Evolutionary conservation across 1,140 invertebrate species (phyloP).

Genomic region (Polyergus mexicanus): DNA sequence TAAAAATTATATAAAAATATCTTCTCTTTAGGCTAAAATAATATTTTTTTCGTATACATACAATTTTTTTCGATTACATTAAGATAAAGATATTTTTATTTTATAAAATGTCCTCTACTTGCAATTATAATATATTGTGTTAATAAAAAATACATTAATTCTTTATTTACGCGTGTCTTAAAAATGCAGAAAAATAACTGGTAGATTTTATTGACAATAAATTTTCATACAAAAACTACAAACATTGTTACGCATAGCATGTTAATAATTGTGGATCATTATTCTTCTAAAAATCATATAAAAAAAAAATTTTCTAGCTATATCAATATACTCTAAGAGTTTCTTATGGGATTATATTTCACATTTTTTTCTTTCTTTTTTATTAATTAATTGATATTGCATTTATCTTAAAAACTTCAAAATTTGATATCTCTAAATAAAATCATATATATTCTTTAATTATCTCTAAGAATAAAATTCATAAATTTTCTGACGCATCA

Average conservation of each 20-base stretch:
- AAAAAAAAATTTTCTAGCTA: neutral
- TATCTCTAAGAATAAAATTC: neutral
- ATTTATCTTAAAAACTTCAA: neutral
- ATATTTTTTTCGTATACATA: neutral
- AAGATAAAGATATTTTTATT: neutral
- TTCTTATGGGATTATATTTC: neutral
- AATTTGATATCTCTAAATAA: neutral
- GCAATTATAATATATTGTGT: neutral
- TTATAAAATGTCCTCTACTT: neutral
- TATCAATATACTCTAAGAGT: constrained; percentile 1
- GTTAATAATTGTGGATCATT: neutral
- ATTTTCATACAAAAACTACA: neutral
- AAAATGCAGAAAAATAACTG: neutral
- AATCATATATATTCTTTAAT: neutral
- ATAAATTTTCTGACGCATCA: neutral
- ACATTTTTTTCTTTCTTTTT: neutral
- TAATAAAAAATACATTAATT: neutral
- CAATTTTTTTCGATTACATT: neutral
- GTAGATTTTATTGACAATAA: neutral
- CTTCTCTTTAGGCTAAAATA: neutral
- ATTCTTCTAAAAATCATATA: neutral
- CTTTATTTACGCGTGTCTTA: neutral
- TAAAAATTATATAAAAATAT: neutral
- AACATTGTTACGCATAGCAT: neutral
- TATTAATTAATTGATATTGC: constrained; percentile 6